phyloP scores from a whole-genome alignment of 2,888 invertebrate genomes.

The Theretra japonica region DNA sequence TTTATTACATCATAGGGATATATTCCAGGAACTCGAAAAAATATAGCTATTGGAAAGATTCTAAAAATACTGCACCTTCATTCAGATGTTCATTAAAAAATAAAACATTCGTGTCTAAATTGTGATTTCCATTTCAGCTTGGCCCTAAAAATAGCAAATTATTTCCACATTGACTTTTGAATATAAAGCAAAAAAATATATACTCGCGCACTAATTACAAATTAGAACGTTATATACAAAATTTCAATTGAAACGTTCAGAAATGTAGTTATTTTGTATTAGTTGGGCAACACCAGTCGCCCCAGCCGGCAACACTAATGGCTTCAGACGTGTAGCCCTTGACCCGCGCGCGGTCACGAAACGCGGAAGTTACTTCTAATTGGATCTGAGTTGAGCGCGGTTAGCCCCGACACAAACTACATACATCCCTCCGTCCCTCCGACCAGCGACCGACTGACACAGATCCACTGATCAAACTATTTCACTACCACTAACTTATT shows the following conservation, averaged over 20 bases:
- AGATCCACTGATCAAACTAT: background rate
- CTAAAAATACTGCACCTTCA: too few species aligned
- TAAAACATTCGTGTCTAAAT: too few species aligned
- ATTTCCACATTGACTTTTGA: too few species aligned
- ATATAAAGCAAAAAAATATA: too few species aligned
- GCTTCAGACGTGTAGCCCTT: constrained; percentile 16
- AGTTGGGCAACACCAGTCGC: background rate
- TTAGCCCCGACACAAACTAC: background rate
- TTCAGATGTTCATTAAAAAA: too few species aligned
- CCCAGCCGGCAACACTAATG: background rate
- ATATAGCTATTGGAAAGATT: too few species aligned
- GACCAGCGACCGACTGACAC: background rate
- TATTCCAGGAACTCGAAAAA: too few species aligned
- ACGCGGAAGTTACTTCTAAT: constrained; percentile 21
- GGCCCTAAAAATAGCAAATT: too few species aligned
- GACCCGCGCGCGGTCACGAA: constrained; percentile 19
- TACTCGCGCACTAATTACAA: too few species aligned
- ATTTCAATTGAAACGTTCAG: background rate
- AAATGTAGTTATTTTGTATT: background rate
- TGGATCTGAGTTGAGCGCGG: constrained; percentile 10
- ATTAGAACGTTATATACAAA: background rate
- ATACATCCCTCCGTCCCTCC: background rate
- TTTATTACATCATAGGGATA: too few species aligned
- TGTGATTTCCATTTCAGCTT: too few species aligned
- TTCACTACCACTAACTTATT: background rate